Percentiles rank a stretch among this genome's conserved stretches.
Conservation (phyloP, 2,888 invertebrate genomes). For the Catocala sponsa region DNA sequence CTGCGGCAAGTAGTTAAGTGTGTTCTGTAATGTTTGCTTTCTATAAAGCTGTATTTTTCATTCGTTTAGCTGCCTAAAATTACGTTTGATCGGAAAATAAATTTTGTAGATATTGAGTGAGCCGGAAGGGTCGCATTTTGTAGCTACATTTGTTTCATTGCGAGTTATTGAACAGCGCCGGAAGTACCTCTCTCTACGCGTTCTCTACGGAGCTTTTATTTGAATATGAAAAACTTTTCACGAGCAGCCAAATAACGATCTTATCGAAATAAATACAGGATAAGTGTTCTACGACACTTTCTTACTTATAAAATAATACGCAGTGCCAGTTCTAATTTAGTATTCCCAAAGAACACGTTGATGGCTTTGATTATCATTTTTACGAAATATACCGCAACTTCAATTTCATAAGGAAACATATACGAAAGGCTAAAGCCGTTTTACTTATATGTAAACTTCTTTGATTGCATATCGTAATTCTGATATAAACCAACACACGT, state of each 20-base stretch:
- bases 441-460: constrained; percentile 10
- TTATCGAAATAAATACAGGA: constrained; percentile 37
- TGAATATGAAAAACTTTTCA: constrained; percentile 63
- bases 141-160: constrained; percentile 79
- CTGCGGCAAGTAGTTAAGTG: background rate
- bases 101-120: constrained; percentile 67
- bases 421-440: background rate
- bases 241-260: constrained; percentile 45
- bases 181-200: constrained; percentile 60
- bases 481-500: background rate
- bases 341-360: constrained; percentile 22
- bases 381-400: constrained; percentile 15
- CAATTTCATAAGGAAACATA: constrained; percentile 15
- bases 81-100: constrained; percentile 67
- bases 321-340: constrained; percentile 23
- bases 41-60: constrained; percentile 42
- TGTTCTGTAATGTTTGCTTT: constrained; percentile 37
- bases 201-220: constrained; percentile 65
- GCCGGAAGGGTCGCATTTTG: constrained; percentile 71
- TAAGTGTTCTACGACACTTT: constrained; percentile 20
- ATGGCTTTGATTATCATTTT: constrained; percentile 31
- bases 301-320: constrained; percentile 18
- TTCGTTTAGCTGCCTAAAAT: constrained; percentile 63
- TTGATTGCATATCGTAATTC: constrained; percentile 4
- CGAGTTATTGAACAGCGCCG: constrained; percentile 72